phyloP scores from a whole-genome alignment of 2,113 vertebrate species.

The Petrocephalus microphthalmus region DNA sequence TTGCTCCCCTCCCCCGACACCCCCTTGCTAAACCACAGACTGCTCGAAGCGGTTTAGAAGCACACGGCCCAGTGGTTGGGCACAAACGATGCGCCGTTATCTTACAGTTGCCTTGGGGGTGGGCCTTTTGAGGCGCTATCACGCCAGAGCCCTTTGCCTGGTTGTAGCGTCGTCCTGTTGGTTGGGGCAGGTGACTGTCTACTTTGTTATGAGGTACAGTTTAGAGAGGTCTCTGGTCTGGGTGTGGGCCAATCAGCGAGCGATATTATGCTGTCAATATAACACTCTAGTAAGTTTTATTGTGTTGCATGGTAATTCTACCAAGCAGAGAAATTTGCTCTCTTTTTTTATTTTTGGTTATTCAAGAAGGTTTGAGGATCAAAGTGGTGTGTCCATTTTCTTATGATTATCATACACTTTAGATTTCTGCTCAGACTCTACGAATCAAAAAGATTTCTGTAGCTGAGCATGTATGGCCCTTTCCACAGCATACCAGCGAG shows the following conservation, averaged over 20 bases:
- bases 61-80: background rate
- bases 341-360: background rate
- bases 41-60: conserved; percentile 14
- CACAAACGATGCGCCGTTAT: background rate
- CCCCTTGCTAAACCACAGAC: conserved; percentile 22
- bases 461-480: background rate
- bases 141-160: background rate
- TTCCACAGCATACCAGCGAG: conserved; percentile 21
- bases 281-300: background rate
- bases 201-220: background rate
- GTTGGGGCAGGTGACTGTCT: background rate
- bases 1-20: background rate
- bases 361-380: background rate
- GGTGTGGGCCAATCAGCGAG: background rate
- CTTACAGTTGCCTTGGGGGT: background rate
- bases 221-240: background rate
- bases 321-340: conserved; percentile 5
- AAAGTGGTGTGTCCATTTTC: background rate
- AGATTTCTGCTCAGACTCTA: background rate
- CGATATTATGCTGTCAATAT: background rate
- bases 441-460: background rate
- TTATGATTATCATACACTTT: background rate
- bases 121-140: background rate
- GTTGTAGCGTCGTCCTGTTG: background rate
- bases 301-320: background rate